These are phyloP conservation scores for Thaumatotibia leucotreta DNA, from an alignment of 1,140 invertebrate species.

Conservation along the genomic window DNA sequence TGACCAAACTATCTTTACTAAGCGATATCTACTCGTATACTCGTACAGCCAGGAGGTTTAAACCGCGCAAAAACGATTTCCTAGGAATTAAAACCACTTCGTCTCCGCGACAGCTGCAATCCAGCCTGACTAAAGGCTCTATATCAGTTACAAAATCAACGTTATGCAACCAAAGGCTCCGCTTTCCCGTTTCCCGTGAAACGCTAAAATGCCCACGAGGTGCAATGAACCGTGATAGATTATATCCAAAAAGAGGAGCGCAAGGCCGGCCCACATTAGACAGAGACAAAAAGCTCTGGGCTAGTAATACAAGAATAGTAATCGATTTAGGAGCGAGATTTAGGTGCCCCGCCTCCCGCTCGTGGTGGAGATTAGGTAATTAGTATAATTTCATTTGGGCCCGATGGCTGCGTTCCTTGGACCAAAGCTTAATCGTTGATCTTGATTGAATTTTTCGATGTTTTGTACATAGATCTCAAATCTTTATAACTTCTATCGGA, in stretches of 20 bases:
- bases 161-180: slow-evolving; percentile 7
- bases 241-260: slow-evolving; percentile 47
- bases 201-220: slow-evolving; percentile 35
- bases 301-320: slow-evolving; percentile 44
- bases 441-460: not conserved
- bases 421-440: not conserved
- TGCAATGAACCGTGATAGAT: slow-evolving; percentile 56
- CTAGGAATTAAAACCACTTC: not conserved
- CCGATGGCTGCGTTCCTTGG: slow-evolving; percentile 21
- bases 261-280: slow-evolving; percentile 52
- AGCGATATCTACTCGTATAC: too few relatives aligned
- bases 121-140: not conserved
- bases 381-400: slow-evolving; percentile 54
- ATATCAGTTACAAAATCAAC: slow-evolving; percentile 1
- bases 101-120: not conserved
- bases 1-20: too few relatives aligned
- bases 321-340: slow-evolving; percentile 60
- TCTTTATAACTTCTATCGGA: not conserved
- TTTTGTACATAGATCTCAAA: not conserved
- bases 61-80: not conserved
- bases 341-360: slow-evolving; percentile 45
- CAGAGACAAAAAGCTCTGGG: slow-evolving; percentile 59
- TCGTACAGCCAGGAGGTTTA: too few relatives aligned
- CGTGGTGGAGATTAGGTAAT: slow-evolving; percentile 52
- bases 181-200: slow-evolving; percentile 20